phyloP scores from a whole-genome alignment of 2,888 invertebrate genomes.

The Dolichomitus sp. region DNA sequence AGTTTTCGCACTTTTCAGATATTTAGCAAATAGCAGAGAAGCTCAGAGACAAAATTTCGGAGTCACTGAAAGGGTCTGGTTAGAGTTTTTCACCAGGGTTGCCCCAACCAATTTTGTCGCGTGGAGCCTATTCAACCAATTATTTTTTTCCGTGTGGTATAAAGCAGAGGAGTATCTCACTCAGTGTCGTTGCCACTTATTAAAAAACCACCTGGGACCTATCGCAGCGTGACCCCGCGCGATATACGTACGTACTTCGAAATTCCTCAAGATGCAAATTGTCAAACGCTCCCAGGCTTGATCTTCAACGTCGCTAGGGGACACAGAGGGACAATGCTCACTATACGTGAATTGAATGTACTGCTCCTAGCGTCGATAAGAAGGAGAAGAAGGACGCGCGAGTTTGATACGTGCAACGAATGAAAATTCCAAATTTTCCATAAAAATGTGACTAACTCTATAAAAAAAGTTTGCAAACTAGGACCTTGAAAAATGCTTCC shows the following conservation, averaged over 20 bases:
- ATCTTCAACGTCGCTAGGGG: conserved; percentile 22
- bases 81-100: no score
- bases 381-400: conserved; percentile 15
- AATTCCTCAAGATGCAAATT: conserved; percentile 51
- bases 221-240: conserved; percentile 12
- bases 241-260: conserved; percentile 46
- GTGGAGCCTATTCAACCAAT: no score
- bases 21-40: no score
- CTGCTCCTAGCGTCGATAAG: conserved; percentile 2
- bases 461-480: conserved; percentile 5
- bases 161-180: no score
- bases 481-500: not conserved
- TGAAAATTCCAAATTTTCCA: conserved; percentile 12
- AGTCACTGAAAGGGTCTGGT: no score
- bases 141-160: no score
- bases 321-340: conserved; percentile 15
- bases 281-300: conserved; percentile 1
- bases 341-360: conserved; percentile 41
- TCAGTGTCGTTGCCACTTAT: not conserved
- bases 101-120: no score
- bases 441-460: conserved; percentile 3
- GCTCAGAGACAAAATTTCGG: no score
- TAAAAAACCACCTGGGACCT: not conserved
- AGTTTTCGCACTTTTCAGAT: no score
- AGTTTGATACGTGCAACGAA: conserved; percentile 18